These are phyloP conservation scores for Capreolus pygargus DNA, from an alignment of 2,113 vertebrate species.

Conservation along the genomic window DNA sequence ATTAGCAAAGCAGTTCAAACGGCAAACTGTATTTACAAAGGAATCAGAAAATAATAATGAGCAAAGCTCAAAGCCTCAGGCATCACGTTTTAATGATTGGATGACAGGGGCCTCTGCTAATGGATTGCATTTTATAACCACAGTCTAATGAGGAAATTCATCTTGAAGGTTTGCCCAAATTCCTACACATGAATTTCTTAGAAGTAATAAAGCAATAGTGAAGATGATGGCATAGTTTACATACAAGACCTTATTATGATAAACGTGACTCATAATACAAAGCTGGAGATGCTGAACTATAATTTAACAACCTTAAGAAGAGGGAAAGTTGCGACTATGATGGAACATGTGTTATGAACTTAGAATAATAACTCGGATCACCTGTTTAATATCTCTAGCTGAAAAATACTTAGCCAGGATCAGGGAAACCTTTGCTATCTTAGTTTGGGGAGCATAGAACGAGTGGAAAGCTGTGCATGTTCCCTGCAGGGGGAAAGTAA, in stretches of 20 bases:
- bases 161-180: constrained; percentile 43
- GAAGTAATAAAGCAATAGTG: neutral
- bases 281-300: constrained; percentile 2
- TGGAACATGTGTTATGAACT: constrained; percentile 40
- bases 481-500: neutral
- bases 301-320: constrained; percentile 29
- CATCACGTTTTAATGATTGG: constrained; percentile 42
- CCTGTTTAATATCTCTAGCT: neutral
- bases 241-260: constrained; percentile 21
- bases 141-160: constrained; percentile 47
- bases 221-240: constrained; percentile 54
- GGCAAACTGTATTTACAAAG: constrained; percentile 48
- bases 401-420: neutral
- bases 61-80: constrained; percentile 54
- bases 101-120: constrained; percentile 40
- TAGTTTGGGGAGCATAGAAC: neutral
- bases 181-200: constrained; percentile 27
- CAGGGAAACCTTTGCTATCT: neutral
- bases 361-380: constrained; percentile 11
- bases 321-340: neutral
- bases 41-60: constrained; percentile 49
- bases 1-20: constrained; percentile 36
- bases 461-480: neutral
- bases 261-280: neutral
- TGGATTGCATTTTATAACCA: constrained; percentile 47